Evolutionary conservation across 2,797 vertebrate species (phyloP).

Genomic region (Dipus sagitta): DNA sequence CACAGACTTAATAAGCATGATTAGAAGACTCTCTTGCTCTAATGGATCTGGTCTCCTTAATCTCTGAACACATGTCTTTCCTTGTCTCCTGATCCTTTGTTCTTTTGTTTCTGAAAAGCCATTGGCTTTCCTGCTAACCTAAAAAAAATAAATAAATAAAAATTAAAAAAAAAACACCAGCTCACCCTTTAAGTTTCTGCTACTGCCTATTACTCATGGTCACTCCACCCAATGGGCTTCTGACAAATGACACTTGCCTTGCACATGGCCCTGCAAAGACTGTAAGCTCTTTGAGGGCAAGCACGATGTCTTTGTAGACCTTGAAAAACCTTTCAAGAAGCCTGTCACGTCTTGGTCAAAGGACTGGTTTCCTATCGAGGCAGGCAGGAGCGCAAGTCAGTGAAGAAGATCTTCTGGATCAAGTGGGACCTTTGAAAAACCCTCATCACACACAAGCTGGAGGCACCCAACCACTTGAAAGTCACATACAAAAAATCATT

Average conservation of each 20-base stretch:
- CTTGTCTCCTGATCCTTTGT: not conserved
- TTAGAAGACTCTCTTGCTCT: slow-evolving; percentile 9
- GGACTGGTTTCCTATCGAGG: slow-evolving; percentile 8
- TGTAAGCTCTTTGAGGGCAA: not conserved
- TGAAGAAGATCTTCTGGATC: not conserved
- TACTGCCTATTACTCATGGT: not conserved
- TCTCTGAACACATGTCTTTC: not conserved
- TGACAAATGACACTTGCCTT: not conserved
- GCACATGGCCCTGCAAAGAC: not conserved
- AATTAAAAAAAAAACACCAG: not conserved
- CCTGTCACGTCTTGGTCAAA: slow-evolving; percentile 39
- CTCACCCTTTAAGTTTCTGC: not conserved
- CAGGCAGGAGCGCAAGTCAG: not conserved
- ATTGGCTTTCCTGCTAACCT: not conserved
- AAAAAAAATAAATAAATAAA: not conserved
- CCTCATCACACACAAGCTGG: not conserved
- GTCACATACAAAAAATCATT: not conserved
- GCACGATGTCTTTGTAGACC: not conserved
- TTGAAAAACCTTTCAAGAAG: not conserved
- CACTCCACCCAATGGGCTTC: not conserved
- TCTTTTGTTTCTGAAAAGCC: not conserved
- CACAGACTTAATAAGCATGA: not conserved
- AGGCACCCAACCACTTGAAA: slow-evolving; percentile 6
- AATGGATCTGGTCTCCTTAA: not conserved
- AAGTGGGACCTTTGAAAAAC: slow-evolving; percentile 7